Evolutionary conservation across 2,113 vertebrate genomes (phyloP).

Genomic region (Formicarius rufipectus): DNA sequence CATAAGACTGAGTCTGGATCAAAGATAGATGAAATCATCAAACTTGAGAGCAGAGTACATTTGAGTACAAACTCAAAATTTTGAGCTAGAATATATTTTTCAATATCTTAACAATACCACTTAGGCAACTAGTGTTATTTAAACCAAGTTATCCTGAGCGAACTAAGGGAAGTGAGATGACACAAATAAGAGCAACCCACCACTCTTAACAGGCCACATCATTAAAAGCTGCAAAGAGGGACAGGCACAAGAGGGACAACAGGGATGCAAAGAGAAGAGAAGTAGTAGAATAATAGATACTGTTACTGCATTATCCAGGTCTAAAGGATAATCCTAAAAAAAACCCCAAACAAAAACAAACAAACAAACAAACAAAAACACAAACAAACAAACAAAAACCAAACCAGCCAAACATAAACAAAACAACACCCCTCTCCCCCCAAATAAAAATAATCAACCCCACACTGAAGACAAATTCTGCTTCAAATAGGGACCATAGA

Average conservation of each 20-base stretch:
- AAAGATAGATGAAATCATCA: not conserved
- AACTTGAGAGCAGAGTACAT: not conserved
- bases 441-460: not conserved
- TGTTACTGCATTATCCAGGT: not conserved
- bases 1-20: not conserved
- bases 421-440: no score
- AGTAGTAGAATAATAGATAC: not conserved
- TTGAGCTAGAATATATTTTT: not conserved
- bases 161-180: not conserved
- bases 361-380: not conserved
- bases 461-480: not conserved
- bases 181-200: not conserved
- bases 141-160: not conserved
- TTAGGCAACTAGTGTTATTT: not conserved
- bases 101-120: not conserved
- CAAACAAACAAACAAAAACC: not conserved
- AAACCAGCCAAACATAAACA: not conserved
- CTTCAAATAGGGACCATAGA: not conserved
- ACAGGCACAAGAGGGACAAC: not conserved
- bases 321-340: not conserved
- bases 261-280: not conserved
- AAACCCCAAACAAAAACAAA: not conserved
- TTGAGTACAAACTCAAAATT: not conserved
- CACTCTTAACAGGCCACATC: not conserved
- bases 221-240: not conserved